Base-by-base conservation (phyloP, 2,113 vertebrate species). In the Thermophis baileyi region DNA sequence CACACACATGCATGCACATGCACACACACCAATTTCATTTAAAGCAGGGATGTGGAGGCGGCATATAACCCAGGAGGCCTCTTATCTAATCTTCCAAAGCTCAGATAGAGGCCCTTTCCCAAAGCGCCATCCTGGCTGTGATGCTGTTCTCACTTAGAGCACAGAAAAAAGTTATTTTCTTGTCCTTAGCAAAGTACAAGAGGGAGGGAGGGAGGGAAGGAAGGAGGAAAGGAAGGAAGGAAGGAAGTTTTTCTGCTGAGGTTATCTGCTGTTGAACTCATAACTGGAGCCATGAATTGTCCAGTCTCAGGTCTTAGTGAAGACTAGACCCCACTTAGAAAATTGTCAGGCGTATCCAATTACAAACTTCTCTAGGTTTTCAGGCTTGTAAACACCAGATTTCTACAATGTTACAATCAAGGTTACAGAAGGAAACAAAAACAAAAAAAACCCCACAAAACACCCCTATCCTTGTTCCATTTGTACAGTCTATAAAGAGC, bases 401-500 rank as follows among this genome's bases (percentile, higher is more conserved):
- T 87, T 89, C 81, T 54, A 14, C 87, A 35, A 57, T 90, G 54
- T 92, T 74, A 54, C 89, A 90, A 60, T 47, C 55, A 90, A 22
- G 49, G 49, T 91, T 89, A 91, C 88, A 69, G 89, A 91, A 94
- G 81, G 30, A 90, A 89, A 47, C 25, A 86, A 54, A 25, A 30
- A 63, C 57, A 63, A 27, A 57, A 57, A 25, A 57, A 11, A 3
- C 7, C 24, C 55, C 30, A 5, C 60, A n/a, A 14, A n/a, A n/a
- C 30, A 20, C 27, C 88, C 74, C 90, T 69, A 74, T 25, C 35
- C 44, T 54, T 51, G 88, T 86, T 46, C 54, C 35, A 35, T 54
- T 53, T 35, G 27, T 57, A 87, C 93, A 89, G 87, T 47, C 54
- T 89, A 12, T 92, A 94, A 92, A 57, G 54, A 91, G 50, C 86